Conservation (phyloP, 2,888 invertebrate species). For the Hoplodrina blanda region DNA sequence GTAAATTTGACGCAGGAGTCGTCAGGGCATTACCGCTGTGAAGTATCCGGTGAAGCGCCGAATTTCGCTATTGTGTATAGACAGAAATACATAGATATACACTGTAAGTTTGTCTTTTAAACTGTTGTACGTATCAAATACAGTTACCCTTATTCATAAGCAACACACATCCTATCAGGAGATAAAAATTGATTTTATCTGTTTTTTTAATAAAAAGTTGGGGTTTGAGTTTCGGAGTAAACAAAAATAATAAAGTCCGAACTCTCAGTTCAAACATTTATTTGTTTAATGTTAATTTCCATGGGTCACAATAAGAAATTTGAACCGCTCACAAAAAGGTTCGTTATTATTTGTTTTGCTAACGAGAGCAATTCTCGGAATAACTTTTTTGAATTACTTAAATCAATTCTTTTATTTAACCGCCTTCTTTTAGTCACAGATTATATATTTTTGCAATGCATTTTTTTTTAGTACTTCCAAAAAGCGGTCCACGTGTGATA, state of each 20-base stretch:
- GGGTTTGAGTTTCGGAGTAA: not conserved
- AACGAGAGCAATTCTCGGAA: not conserved
- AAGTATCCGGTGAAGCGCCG: conserved; percentile 90
- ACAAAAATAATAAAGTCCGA: not conserved
- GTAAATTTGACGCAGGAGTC: conserved; percentile 85
- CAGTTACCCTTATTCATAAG: not conserved
- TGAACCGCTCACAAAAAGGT: not conserved
- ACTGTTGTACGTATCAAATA: not conserved
- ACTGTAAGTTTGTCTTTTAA: conserved; percentile 79
- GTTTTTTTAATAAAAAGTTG: too few relatives aligned
- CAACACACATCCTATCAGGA: not conserved
- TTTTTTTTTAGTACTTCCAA: conserved; percentile 93
- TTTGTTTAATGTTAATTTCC: not conserved
- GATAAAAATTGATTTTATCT: not conserved
- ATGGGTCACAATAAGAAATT: not conserved
- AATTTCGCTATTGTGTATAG: conserved; percentile 83
- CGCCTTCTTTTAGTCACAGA: too few relatives aligned
- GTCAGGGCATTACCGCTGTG: conserved; percentile 89
- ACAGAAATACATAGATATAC: conserved; percentile 83
- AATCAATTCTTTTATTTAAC: not conserved
- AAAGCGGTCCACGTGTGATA: conserved; percentile 94
- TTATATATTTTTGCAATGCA: too few relatives aligned
- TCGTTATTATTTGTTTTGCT: not conserved
- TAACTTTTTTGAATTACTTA: not conserved
- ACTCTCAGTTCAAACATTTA: not conserved